Evolutionary conservation across 2,888 invertebrate genomes (phyloP), one percentile per base, ranked within the genome.

Genomic region (Tupiocoris notatus): DNA sequence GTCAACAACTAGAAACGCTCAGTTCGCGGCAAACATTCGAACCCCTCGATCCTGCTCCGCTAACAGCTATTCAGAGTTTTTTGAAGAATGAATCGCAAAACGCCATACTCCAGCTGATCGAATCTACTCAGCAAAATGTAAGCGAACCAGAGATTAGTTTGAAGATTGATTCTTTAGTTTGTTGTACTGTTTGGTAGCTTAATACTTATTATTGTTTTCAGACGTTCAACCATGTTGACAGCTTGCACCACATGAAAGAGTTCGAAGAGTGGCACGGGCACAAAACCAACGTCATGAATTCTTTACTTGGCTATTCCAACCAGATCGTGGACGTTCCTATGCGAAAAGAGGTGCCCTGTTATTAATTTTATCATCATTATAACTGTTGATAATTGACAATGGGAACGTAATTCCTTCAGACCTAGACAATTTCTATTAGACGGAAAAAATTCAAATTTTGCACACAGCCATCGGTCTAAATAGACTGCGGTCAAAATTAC

Each of bases 41-140:
- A 83, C 93, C 96, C 0, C 86, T 96, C 21, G 95, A 96, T 85
- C 94, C 96, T 0, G 91, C 94, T 67, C 91, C 92, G 56, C 96
- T 96, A 82, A 93, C 95, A 18, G 96, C 97, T 84, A 92, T 98
- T 80, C 91, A 92, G 80, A 92, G 92, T 81, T 96, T 92, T 83
- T 85, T 98, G 18, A 91, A 92, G 83, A 96, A 96, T 87, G 96
- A 98, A 85, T 89, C 94, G 78, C 94, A 96, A 86, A 97, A 96
- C 88, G 94, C 95, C 0, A 92, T 98, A 81, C 85, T 97, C 17
- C 91, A 94, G 2, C 90, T 95, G 1, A 94, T 97, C 81, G 96
- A 97, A 84, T 93, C 94, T 83, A 93, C 93, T 20, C 92, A 93
- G 81, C 91, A 90, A 85, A 90, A 90, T 84, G 94, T 94, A 86